Evolutionary conservation across 2,888 invertebrate species (phyloP), one percentile per base, ranked within the genome.

Genomic region (Polyommatus icarus): DNA sequence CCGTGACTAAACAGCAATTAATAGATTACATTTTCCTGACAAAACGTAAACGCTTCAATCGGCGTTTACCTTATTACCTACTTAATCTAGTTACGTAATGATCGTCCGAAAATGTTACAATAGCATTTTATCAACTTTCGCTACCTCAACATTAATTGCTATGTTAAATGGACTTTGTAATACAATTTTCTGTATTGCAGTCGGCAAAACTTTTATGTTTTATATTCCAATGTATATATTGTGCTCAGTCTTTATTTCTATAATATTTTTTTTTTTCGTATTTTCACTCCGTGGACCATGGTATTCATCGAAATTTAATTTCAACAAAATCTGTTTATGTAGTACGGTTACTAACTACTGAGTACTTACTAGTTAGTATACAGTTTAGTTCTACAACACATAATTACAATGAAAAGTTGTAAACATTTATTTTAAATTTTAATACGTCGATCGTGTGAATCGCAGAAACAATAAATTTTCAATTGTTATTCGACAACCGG

Each of bases 21-120:
- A 67, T 67, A 32, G 29, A 67, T 67, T 67, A 67, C 67, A 67
- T 67, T 67, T 67, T 67, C 67, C 67, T 18, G 67, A 67, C 67
- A 67, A 67, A 67, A 67, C 24, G 61, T 61, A 61, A 61, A 61
- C 32, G 67, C 67, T 67, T 67, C 67, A 67, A 61, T 61, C 24
- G 61, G 20, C 61, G 5, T 67, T 67, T 67, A 67, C 67, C 67
- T 67, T 18, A 67, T 67, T 67, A 67, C 67, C 67, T 67, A 67
- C 67, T 67, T 67, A 67, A 32, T 67, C 32, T 67, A 67, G 29
- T 67, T 67, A 67, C 67, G 67, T 67, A 67, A 67, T 29, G 67
- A 67, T 67, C 29, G 67, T 32, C 29, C 29, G 61, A 29, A 67
- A 67, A 67, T 32, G 29, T 67, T 18, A 18, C 32, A 32, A 67